These are phyloP conservation scores for Nematolebias whitei DNA, from an alignment of 2,113 vertebrate species.

Conservation along the genomic window DNA sequence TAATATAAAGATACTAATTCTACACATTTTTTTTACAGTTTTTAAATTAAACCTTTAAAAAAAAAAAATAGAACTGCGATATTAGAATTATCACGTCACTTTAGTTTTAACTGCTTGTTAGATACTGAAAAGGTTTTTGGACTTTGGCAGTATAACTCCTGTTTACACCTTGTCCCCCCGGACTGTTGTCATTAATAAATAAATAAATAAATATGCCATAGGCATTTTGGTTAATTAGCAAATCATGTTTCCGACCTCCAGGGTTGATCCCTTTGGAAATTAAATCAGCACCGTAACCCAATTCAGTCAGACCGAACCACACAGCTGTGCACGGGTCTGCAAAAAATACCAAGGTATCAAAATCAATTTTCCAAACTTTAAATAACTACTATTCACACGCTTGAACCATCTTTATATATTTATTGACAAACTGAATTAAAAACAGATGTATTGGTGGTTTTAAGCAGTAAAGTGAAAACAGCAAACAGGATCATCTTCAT, in stretches of 20 bases:
- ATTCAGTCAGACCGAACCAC: constrained; percentile 58
- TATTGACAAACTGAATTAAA: no score
- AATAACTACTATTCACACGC: not conserved
- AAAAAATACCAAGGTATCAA: constrained; percentile 16
- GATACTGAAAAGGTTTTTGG: constrained; percentile 2
- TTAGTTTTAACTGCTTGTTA: not conserved
- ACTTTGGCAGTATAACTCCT: constrained; percentile 14
- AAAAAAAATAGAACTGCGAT: no score
- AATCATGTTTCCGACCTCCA: constrained; percentile 60
- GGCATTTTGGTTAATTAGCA: constrained; percentile 74
- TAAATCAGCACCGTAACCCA: constrained; percentile 72
- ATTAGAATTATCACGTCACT: not conserved
- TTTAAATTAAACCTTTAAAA: no score
- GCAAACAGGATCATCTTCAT: no score
- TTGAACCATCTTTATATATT: not conserved
- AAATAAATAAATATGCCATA: constrained; percentile 62
- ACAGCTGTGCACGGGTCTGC: constrained; percentile 13
- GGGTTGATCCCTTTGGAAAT: constrained; percentile 71
- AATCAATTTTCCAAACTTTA: not conserved
- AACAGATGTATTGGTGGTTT: no score
- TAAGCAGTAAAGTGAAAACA: no score
- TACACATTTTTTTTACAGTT: no score
- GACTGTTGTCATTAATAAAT: constrained; percentile 52
- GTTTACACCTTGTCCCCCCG: constrained; percentile 61
- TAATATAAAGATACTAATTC: no score